A percentile compares a stretch with the other conserved stretches of the same genome.
Evolutionary conservation across 2,797 vertebrate genomes (phyloP).

Genomic region (Phataginus tetradactyla): DNA sequence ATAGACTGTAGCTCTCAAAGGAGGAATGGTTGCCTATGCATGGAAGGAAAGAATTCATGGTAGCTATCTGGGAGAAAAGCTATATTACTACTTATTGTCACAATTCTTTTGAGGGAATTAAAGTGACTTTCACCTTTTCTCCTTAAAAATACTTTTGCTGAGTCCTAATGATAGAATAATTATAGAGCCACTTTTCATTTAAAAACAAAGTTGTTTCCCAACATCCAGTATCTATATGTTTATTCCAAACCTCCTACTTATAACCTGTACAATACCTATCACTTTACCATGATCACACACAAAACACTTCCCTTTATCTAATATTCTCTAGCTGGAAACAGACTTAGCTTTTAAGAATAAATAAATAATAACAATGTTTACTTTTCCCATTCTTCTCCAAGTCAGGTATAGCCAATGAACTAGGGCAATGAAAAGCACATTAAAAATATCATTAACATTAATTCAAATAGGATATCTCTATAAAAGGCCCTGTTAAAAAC

Average conservation of each 20-base stretch:
- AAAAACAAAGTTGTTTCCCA: conserved; percentile 17
- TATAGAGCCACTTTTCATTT: conserved; percentile 15
- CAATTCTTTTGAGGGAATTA: conserved; percentile 19
- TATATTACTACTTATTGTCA: not conserved
- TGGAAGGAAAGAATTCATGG: not conserved
- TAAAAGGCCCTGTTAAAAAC: conserved; percentile 44
- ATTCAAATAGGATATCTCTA: conserved; percentile 28
- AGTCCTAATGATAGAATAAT: not conserved
- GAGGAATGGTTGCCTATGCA: not conserved
- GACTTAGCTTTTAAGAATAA: conserved; percentile 62
- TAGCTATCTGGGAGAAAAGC: not conserved
- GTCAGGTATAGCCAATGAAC: conserved; percentile 25
- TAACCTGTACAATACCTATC: conserved; percentile 37
- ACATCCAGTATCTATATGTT: conserved; percentile 42
- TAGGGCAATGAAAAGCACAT: conserved; percentile 58
- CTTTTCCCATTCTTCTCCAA: conserved; percentile 61
- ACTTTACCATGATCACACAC: conserved; percentile 45
- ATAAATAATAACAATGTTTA: conserved; percentile 49
- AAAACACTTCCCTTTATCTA: conserved; percentile 38
- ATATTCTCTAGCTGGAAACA: conserved; percentile 65
- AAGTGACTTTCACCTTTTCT: not conserved
- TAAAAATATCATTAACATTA: conserved; percentile 54
- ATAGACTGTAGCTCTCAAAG: not conserved
- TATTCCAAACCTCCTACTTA: conserved; percentile 34
- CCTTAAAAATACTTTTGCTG: not conserved